Evolutionary conservation across 2,797 vertebrate species (phyloP), one percentile per base, ranked within the genome.

Genomic region (Rhynchotus rufescens): DNA sequence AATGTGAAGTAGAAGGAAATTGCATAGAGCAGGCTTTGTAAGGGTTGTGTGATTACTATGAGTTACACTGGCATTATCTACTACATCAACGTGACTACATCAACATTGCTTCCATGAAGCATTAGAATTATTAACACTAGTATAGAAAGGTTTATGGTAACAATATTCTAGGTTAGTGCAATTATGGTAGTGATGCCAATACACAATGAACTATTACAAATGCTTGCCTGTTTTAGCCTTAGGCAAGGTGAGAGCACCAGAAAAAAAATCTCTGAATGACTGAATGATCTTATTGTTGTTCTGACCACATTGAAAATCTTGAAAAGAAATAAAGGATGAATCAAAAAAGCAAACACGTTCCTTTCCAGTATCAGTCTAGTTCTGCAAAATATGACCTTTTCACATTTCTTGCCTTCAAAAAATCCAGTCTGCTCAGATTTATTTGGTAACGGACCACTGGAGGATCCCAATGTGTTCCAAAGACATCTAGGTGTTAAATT

Each of bases 31-130:
- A 82, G 92, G 86, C 86, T 94, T 90, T 91, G 89, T 95, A 96
- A 88, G 84, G 78, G 96, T 92, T 95, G 90, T 22, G 1, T 95
- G 76, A 93, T 93, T 96, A 91, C 49, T 90, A 84, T 96, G 95
- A 95, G 65, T 96, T 96, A 92, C 13, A 0, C 30, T 93, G 94
- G 69, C 91, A 93, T 62, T 78, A 83, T 49, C 91, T 85, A 90
- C 91, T 96, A 78, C 47, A 91, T 93, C 96, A 92, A 42, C 45
- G 84, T 60, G 83, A 79, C 57, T 71, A 82, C 87, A 84, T 25
- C 56, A 77, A 73, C 56, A 71, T 79, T 87, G 66, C 62, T 94
- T 92, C 84, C 79, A 86, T 0, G 0, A 87, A 75, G 73, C 76
- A 79, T 90, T 88, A 91, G 81, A 91, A 91, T 94, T 96, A 92